A percentile compares a stretch with the other conserved stretches of the same genome.
These are phyloP conservation scores for Cervus canadensis DNA, from an alignment of 2,113 vertebrate species.

Conservation along the genomic window DNA sequence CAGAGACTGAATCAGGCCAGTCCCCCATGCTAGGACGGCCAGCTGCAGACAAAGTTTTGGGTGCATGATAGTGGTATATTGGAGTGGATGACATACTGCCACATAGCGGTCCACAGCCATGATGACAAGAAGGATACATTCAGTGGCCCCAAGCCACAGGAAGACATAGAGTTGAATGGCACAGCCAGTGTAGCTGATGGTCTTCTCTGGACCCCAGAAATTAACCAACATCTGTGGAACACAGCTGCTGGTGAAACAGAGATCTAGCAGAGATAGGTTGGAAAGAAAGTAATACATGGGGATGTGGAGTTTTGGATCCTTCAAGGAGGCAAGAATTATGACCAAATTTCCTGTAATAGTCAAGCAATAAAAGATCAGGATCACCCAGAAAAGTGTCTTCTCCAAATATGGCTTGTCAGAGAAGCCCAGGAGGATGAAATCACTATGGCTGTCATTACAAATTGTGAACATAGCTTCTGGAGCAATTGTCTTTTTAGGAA, in stretches of 20 bases:
- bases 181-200: slow-evolving; percentile 42
- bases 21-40: slow-evolving; percentile 2
- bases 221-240: slow-evolving; percentile 55
- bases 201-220: slow-evolving; percentile 36
- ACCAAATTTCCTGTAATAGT: slow-evolving; percentile 48
- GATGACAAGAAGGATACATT: slow-evolving; percentile 49
- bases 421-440: slow-evolving; percentile 56
- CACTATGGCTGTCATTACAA: slow-evolving; percentile 30
- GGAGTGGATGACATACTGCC: slow-evolving; percentile 51
- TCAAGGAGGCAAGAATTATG: slow-evolving; percentile 46
- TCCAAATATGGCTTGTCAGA: slow-evolving; percentile 49
- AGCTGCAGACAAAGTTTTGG: slow-evolving; percentile 29
- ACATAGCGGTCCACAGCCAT: slow-evolving; percentile 56
- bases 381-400: slow-evolving; percentile 45
- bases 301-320: slow-evolving; percentile 45
- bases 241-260: slow-evolving; percentile 54
- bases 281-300: slow-evolving; percentile 64
- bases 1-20: slow-evolving; percentile 46
- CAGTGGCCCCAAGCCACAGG: slow-evolving; percentile 56
- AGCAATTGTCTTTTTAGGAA: neutral
- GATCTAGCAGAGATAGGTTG: slow-evolving; percentile 51
- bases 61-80: slow-evolving; percentile 37
- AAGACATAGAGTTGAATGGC: slow-evolving; percentile 49
- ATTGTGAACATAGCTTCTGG: neutral
- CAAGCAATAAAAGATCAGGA: slow-evolving; percentile 46